A percentile compares a stretch with the other conserved stretches of the same genome.
Evolutionary conservation across 2,888 invertebrate species (phyloP).

Genomic region (Dryococelus australis): DNA sequence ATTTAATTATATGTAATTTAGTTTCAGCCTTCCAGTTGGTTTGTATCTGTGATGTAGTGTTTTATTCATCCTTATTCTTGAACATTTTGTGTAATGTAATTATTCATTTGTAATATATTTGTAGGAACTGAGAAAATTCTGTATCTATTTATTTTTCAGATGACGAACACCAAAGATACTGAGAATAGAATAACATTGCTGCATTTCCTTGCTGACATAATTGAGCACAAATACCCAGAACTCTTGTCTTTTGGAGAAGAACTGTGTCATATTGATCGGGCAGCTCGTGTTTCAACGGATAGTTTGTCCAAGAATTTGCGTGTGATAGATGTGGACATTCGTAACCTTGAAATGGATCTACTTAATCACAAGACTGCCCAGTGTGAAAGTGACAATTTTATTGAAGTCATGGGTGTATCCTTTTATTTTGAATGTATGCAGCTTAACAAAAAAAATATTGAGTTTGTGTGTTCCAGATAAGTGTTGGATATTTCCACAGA

Average conservation of each 20-base stretch:
- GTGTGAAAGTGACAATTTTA: slow-evolving; percentile 80
- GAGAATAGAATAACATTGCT: slow-evolving; percentile 92
- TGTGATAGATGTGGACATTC: slow-evolving; percentile 87
- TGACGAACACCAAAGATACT: slow-evolving; percentile 89
- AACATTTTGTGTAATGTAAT: not conserved
- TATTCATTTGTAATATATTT: not conserved
- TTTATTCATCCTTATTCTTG: no score
- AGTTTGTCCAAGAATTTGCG: slow-evolving; percentile 79
- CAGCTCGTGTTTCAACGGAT: slow-evolving; percentile 85
- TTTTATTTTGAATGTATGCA: slow-evolving; percentile 52
- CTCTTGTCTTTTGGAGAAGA: slow-evolving; percentile 84
- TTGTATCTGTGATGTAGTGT: no score
- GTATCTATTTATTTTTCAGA: slow-evolving; percentile 59
- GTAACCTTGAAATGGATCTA: slow-evolving; percentile 89
- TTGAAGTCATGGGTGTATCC: slow-evolving; percentile 88
- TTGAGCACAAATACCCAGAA: slow-evolving; percentile 90
- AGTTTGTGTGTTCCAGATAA: no score
- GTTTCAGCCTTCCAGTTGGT: no score
- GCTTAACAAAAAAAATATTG: no score
- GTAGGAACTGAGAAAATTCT: not conserved
- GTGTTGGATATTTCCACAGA: no score
- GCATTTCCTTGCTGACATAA: slow-evolving; percentile 88
- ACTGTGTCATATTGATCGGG: slow-evolving; percentile 88
- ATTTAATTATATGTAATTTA: no score
- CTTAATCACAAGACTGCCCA: slow-evolving; percentile 83